These are phyloP conservation scores for Nephotettix cincticeps DNA, from an alignment of 1,140 invertebrate species.

Conservation along the genomic window DNA sequence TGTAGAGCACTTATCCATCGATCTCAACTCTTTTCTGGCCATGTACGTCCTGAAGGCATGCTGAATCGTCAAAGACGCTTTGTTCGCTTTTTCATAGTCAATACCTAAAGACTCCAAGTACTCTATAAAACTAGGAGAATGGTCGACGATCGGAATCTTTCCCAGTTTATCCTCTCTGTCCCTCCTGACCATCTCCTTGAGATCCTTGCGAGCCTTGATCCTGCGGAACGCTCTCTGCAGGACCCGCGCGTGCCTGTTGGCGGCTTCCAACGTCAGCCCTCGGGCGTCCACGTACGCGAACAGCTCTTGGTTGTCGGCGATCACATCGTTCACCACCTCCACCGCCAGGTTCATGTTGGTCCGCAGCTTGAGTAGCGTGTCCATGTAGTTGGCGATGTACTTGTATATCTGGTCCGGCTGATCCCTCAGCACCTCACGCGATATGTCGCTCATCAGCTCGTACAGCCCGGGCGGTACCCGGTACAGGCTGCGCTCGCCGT, in stretches of 20 bases:
- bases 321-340: constrained; percentile 7
- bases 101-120: not conserved
- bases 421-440: constrained; percentile 32
- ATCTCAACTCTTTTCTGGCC: not conserved
- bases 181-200: constrained; percentile 45
- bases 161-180: constrained; percentile 42
- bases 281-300: not conserved
- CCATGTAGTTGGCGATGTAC: constrained; percentile 32
- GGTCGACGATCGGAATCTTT: not conserved
- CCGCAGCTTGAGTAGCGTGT: not conserved
- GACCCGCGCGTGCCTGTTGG: constrained; percentile 14
- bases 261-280: not conserved
- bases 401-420: constrained; percentile 26
- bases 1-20: not conserved
- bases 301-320: not conserved
- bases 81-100: not conserved
- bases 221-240: constrained; percentile 20
- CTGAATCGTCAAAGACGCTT: not conserved
- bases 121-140: not conserved
- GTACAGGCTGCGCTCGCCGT: constrained; percentile 30
- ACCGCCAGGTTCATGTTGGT: not conserved
- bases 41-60: not conserved
- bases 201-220: not conserved
- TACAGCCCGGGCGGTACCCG: constrained; percentile 31
- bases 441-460: constrained; percentile 34